A percentile compares a stretch with the other conserved stretches of the same genome.
phyloP scores from a whole-genome alignment of 1,140 invertebrate species.

The Diuraphis noxia region DNA sequence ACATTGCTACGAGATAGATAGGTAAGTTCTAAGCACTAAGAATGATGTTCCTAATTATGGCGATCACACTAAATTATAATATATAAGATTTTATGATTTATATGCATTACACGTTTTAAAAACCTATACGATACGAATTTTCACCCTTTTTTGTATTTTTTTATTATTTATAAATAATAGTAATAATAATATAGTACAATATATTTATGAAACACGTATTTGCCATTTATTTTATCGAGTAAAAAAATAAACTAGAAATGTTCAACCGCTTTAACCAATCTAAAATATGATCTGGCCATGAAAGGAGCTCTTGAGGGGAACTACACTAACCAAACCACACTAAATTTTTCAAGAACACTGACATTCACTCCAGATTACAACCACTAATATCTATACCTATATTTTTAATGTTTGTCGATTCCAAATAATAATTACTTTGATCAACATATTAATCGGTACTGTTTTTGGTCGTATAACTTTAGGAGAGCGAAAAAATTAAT shows the following conservation, averaged over 20 bases:
- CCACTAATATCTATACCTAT: neutral
- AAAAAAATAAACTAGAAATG: neutral
- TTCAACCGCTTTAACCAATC: neutral
- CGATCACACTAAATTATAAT: neutral
- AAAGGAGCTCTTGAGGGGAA: neutral
- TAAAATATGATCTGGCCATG: neutral
- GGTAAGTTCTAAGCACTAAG: too few relatives aligned
- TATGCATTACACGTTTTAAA: neutral
- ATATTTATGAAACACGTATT: neutral
- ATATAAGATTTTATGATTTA: slow-evolving; percentile 12
- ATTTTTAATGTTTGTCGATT: neutral
- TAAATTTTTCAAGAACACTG: neutral
- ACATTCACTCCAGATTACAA: neutral
- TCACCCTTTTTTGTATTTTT: too few relatives aligned
- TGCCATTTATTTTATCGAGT: neutral
- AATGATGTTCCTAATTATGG: too few relatives aligned
- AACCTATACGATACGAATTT: too few relatives aligned
- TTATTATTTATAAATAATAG: too few relatives aligned
- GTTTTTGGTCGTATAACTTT: neutral
- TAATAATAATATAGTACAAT: neutral
- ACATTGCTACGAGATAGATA: too few relatives aligned
- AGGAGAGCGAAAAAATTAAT: neutral
- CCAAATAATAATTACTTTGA: neutral
- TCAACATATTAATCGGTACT: neutral
- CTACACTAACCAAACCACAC: neutral